phyloP scores from a whole-genome alignment of 2,888 invertebrate species.

The Sinodicranocentrus sp. region DNA sequence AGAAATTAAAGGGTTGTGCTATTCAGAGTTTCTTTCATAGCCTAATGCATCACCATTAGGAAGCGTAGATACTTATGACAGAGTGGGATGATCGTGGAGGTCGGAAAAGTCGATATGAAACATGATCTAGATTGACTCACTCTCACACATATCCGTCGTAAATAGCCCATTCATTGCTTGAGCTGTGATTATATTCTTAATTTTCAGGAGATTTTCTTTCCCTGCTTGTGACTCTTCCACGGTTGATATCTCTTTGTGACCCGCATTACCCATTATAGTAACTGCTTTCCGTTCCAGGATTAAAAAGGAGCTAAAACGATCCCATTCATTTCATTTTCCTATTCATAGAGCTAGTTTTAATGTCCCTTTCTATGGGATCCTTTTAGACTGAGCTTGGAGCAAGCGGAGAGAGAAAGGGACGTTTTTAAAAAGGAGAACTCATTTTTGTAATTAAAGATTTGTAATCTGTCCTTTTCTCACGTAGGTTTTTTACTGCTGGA shows the following conservation, averaged over 20 bases:
- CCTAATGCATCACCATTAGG: conserved; percentile 17
- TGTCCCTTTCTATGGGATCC: background rate
- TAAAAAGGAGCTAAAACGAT: conserved; percentile 15
- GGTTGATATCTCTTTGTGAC: conserved; percentile 43
- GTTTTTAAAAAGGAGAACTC: conserved; percentile 45
- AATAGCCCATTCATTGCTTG: background rate
- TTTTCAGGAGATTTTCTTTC: conserved; percentile 43
- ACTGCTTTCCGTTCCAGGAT: conserved; percentile 23
- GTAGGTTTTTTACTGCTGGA: conserved; percentile 50
- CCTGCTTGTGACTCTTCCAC: background rate
- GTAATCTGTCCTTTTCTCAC: conserved; percentile 67
- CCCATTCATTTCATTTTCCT: conserved; percentile 31
- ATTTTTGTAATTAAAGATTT: conserved; percentile 67
- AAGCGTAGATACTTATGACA: too few relatives aligned
- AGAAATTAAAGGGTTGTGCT: background rate
- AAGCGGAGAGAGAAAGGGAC: background rate
- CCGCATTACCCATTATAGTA: conserved; percentile 49
- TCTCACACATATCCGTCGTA: background rate
- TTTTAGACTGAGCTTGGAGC: background rate
- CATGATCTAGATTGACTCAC: conserved; percentile 54
- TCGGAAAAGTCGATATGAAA: conserved; percentile 26
- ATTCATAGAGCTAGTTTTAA: conserved; percentile 30
- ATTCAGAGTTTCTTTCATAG: conserved; percentile 13
- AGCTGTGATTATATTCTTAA: conserved; percentile 24
- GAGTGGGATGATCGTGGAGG: background rate